Evolutionary conservation across 2,113 vertebrate genomes (phyloP), one percentile per base, ranked within the genome.

Genomic region (Clarias batrachus): DNA sequence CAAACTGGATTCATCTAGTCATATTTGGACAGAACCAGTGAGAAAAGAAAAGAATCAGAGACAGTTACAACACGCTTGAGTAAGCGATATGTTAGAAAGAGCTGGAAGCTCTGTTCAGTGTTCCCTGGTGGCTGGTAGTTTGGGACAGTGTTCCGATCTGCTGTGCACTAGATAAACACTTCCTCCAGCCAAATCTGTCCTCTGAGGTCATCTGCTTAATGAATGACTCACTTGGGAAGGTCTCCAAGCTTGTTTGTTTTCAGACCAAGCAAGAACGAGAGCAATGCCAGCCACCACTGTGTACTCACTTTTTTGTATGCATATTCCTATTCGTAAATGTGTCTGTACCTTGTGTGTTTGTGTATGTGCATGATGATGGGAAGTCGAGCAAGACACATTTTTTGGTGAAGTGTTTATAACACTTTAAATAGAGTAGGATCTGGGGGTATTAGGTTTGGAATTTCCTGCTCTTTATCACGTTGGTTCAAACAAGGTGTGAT

Each of bases 191-290:
- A 87, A 78, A 62, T 83, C 27, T 79, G 78, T 37, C 21, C 81
- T 82, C 74, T 83, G 86, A 83, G 86, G 86, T 83, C 86, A 87
- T 70, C 12, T 25, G 82, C 37, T 30, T 79, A 84, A 87, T 83
- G 86, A 87, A 87, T 87, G 82, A 87, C 62, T 87, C 85, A 86
- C 66, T 60, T 79, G 78, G 78, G 85, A 86, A 81, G 65, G 66
- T 70, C 84, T 80, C 76, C 78, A 86, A 59, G 66, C 66, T 68
- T 84, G 81, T 79, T 87, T 87, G 82, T 87, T 65, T 87, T 84
- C 63, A 78, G 60, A 87, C 57, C 48, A 37, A 30, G 62, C 23
- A n/a, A 30, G 84, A 57, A 59, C 33, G 52, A 33, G 27, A 80
- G 76, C 76, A 73, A 62, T 73, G 33, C 78, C 85, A 81, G 33